These are phyloP conservation scores for Bombus polaris DNA, from an alignment of 1,140 invertebrate genomes.

Conservation along the genomic window DNA sequence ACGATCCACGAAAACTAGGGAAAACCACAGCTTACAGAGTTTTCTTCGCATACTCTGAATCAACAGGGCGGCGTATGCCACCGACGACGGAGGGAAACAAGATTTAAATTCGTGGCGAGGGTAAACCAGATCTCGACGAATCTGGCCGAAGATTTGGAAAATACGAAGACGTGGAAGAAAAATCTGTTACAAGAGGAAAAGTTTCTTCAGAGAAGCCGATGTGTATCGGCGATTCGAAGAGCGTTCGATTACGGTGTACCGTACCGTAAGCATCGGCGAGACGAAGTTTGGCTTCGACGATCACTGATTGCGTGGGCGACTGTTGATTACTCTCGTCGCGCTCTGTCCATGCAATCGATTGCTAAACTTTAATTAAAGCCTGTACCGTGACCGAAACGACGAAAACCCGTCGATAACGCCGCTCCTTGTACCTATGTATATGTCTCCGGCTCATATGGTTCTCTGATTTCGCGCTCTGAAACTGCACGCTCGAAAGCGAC, in stretches of 20 bases:
- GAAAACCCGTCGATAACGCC: conserved; percentile 53
- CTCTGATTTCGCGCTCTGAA: conserved; percentile 2
- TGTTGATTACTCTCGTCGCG: conserved; percentile 67
- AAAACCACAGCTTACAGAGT: neutral
- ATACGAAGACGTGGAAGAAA: neutral
- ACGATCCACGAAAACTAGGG: neutral
- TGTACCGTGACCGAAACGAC: conserved; percentile 65
- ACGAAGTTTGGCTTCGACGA: conserved; percentile 68
- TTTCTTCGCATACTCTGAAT: neutral
- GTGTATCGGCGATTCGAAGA: conserved; percentile 34
- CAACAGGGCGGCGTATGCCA: neutral
- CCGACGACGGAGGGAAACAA: neutral
- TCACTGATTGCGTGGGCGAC: conserved; percentile 66
- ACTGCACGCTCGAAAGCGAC: conserved; percentile 39
- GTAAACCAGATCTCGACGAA: neutral
- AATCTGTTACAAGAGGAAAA: neutral
- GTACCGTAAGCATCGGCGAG: conserved; percentile 43
- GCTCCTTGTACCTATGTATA: conserved; percentile 39
- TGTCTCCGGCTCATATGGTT: neutral
- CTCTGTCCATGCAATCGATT: conserved; percentile 67
- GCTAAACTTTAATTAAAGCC: conserved; percentile 72
- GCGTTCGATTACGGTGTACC: conserved; percentile 52
- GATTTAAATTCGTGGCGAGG: conserved; percentile 1
- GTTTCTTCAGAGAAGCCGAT: neutral
- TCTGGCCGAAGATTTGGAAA: neutral